These are phyloP conservation scores for Philaethria dido DNA, from an alignment of 2,888 invertebrate species.

Conservation along the genomic window DNA sequence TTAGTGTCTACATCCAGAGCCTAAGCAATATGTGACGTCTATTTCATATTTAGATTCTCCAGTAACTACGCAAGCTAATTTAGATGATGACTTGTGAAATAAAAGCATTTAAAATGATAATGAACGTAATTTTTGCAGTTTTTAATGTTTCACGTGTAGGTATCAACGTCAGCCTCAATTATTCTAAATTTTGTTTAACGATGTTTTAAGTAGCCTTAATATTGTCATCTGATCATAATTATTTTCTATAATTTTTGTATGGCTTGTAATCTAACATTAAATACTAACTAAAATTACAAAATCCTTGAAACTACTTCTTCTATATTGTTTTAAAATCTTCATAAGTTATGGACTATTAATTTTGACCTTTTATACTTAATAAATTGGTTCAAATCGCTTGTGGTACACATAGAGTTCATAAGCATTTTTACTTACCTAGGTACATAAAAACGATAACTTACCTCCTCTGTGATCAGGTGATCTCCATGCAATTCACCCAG, in stretches of 20 bases:
- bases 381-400: neutral
- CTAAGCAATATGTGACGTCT: too few relatives aligned
- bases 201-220: conserved; percentile 52
- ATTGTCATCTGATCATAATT: neutral
- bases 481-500: conserved; percentile 92
- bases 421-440: neutral
- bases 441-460: conserved; percentile 45
- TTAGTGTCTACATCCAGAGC: too few relatives aligned
- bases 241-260: neutral
- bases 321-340: too few relatives aligned
- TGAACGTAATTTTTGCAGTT: neutral
- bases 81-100: conserved; percentile 3
- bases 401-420: neutral
- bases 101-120: neutral
- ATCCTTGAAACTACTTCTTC: neutral
- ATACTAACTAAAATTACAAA: neutral
- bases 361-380: too few relatives aligned
- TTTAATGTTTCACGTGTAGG: neutral
- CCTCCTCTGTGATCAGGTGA: conserved; percentile 74
- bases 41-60: neutral
- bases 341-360: too few relatives aligned
- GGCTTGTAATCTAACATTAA: neutral
- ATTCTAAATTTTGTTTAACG: conserved; percentile 51
- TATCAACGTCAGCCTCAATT: neutral
- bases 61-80: neutral